Base-by-base conservation (phyloP, 2,113 vertebrate genomes). In the Erythrolamprus reginae region DNA sequence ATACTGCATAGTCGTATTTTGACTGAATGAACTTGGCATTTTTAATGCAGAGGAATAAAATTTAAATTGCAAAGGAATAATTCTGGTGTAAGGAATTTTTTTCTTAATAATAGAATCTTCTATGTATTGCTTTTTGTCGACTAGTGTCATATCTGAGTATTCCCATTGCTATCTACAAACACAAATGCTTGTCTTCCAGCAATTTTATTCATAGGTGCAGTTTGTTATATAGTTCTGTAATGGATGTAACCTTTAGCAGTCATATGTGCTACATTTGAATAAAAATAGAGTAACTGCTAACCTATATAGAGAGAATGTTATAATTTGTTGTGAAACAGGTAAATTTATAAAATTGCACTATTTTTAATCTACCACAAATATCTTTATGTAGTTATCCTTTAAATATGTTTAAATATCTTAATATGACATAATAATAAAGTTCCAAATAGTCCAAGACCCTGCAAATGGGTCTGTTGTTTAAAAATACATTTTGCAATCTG, bases 1-100 rank as follows among this genome's bases (percentile, higher is more conserved):
- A 94, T 89, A n/a, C n/a, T n/a, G n/a, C n/a, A 70, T 92, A 95
- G 90, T 91, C 91, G 93, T 96, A 95, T 95, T 95, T 95, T 96
- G 94, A 92, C 92, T 95, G 92, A 96, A 95, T 96, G 95, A 96
- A 95, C 93, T 94, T 95, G 93, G 90, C 94, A 95, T 96, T 93
- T 93, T 93, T 91, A 94, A 95, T 96, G 93, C 95, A 96, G 94
- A 96, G 95, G 95, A 96, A 96, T 95, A 93, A 93, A 96, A 95
- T 94, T 96, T 96, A 96, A 90, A 88, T 93, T 95, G 95, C 87
- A 95, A 95, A 93, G 92, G 94, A 95, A 96, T 96, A 94, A 94
- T 89, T 93, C 65, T 93, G 89, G 47, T 77, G 56, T 88, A 93
- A 95, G 94, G 95, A 88, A 89, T 95, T 77, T 94, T 89, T 95